Evolutionary conservation across 2,797 vertebrate species (phyloP), one percentile per base, ranked within the genome.

Genomic region (Pelobates cultripes): DNA sequence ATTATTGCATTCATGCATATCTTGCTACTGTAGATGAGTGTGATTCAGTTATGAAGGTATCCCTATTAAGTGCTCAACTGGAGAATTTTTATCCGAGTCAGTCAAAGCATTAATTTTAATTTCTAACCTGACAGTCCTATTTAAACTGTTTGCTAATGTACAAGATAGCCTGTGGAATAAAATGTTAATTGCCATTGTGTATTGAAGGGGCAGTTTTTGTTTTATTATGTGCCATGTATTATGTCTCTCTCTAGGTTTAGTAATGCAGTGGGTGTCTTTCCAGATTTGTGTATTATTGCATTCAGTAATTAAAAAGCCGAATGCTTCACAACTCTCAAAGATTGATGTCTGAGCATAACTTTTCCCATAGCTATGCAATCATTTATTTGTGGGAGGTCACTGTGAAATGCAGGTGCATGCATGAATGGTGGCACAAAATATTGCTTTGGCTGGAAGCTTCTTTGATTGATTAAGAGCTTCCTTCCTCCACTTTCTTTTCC

Each of bases 381-480:
- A 67, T 77, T 77, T 67, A 77, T 43, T 63, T 73, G 51, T 43
- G 63, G 75, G 75, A 82, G 80, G 80, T 82, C 80, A 78, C 60
- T 77, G 61, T 40, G 75, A 82, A 77, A 72, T 68, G 17, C 64
- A 44, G 82, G 28, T 73, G 67, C 15, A 43, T 42, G 2, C 51
- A n/a, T 73, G 70, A 82, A 4, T 8, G 55, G 63, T 82, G 76
- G 63, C 0, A 1, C 0, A 7, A 47, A 77, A 61, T 17, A 15
- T 14, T 1, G 5, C 1, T 43, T 43, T 17, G 67, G 55, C 77
- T 43, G 2, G 0, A 15, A 73, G 70, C 42, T 64, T 45, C 40
- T 45, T 57, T 85, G 79, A 81, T 85, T 81, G 72, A 78, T 81
- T 61, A 84, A 70, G 53, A 57, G 44, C 61, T 78, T 55, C 28